phyloP scores from a whole-genome alignment of 2,113 vertebrate species.

The Malurus elegans region DNA sequence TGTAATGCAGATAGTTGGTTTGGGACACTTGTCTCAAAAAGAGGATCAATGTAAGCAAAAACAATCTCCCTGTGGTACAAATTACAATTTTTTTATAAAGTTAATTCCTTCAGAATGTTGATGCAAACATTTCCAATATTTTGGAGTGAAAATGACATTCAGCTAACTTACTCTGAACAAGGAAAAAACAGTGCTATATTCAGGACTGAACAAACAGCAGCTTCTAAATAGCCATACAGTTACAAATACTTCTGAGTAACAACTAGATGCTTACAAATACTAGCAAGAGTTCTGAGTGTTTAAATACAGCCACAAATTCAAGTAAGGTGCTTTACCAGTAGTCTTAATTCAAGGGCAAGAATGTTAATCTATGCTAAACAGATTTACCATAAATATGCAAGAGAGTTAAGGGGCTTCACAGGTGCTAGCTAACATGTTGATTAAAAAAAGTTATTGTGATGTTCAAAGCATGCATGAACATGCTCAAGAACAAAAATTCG shows the following conservation, averaged over 20 bases:
- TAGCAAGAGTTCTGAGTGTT: neutral
- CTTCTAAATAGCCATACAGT: neutral
- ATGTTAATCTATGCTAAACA: constrained; percentile 26
- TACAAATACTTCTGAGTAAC: neutral
- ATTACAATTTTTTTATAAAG: neutral
- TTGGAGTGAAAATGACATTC: neutral
- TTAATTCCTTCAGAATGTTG: neutral
- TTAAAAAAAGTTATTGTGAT: neutral
- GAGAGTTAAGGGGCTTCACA: neutral
- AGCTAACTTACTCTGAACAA: neutral
- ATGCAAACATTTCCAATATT: neutral
- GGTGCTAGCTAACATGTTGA: neutral
- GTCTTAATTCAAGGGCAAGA: constrained; percentile 21
- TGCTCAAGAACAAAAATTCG: neutral
- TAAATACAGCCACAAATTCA: neutral
- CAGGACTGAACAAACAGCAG: neutral
- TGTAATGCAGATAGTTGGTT: neutral
- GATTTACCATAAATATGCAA: constrained; percentile 11
- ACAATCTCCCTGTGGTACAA: neutral
- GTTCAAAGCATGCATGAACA: neutral
- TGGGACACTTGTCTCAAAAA: neutral
- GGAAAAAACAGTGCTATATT: neutral
- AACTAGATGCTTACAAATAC: neutral
- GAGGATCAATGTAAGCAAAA: neutral
- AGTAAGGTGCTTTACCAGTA: neutral